Conservation (phyloP, 2,888 invertebrate genomes). For the Trachelus tabidus region DNA sequence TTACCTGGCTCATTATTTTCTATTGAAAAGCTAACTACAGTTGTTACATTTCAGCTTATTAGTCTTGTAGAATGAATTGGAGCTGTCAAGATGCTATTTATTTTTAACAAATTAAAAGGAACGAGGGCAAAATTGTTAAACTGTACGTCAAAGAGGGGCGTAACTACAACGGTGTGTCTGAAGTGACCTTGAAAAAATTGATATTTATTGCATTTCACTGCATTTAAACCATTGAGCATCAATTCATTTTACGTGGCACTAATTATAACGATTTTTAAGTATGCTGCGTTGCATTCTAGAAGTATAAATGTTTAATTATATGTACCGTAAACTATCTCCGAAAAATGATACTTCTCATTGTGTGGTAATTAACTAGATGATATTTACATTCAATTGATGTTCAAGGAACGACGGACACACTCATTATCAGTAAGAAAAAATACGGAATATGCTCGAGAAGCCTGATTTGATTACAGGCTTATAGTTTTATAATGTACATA, state of each 20-base stretch:
- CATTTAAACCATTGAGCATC: not conserved
- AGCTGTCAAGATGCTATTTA: not conserved
- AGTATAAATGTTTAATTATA: not conserved
- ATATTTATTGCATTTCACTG: not conserved
- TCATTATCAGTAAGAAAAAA: constrained; percentile 7
- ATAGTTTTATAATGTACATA: constrained; percentile 52
- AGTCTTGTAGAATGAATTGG: not conserved
- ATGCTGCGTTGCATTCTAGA: not conserved
- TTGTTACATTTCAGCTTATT: not conserved
- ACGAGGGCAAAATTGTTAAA: not conserved
- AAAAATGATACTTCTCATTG: not conserved
- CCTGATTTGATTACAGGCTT: constrained; percentile 28
- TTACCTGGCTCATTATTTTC: not conserved
- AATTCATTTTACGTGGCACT: not conserved
- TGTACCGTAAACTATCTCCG: not conserved
- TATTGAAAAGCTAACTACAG: not conserved
- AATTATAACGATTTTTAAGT: not conserved
- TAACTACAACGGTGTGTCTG: not conserved
- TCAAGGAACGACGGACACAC: constrained; percentile 31
- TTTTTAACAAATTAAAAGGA: not conserved
- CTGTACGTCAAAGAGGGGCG: not conserved
- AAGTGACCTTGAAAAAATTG: not conserved
- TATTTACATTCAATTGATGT: constrained; percentile 5
- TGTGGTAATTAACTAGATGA: not conserved
- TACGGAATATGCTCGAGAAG: constrained; percentile 15